Percentiles rank a stretch among this genome's conserved stretches.
These are phyloP conservation scores for Petrosia ficiformis DNA, from an alignment of 37 sponge, comb jelly and placozoan species.

Conservation along the genomic window DNA sequence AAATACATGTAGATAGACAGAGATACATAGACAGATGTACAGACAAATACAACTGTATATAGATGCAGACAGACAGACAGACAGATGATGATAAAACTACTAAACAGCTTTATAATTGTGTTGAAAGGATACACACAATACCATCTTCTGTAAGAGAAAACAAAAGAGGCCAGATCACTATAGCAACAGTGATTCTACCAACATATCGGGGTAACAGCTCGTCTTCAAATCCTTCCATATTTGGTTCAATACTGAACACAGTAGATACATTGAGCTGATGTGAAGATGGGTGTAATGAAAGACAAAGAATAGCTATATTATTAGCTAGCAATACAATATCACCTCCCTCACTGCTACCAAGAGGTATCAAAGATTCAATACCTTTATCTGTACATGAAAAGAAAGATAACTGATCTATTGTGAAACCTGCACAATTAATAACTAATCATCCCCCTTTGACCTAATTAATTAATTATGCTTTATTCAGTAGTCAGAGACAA, in stretches of 20 bases:
- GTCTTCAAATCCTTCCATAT: slow-evolving; percentile 4
- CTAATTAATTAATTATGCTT: too few relatives aligned
- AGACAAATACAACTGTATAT: too few relatives aligned
- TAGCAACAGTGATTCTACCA: slow-evolving; percentile 1
- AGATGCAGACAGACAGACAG: slow-evolving; percentile 8
- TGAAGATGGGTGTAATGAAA: not conserved
- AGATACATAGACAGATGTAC: too few relatives aligned
- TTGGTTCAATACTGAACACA: not conserved
- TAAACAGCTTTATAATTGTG: not conserved
- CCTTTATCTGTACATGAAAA: too few relatives aligned
- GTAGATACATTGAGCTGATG: not conserved
- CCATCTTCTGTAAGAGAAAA: slow-evolving; percentile 32
- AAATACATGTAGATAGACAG: too few relatives aligned
- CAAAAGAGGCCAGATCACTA: slow-evolving; percentile 28
- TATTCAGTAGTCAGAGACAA: too few relatives aligned
- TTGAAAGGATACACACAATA: slow-evolving; percentile 39
- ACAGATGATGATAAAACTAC: not conserved
- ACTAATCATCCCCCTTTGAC: too few relatives aligned
- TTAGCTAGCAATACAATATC: not conserved
- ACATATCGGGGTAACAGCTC: slow-evolving; percentile 3
- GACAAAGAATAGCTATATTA: not conserved
- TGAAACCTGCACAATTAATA: too few relatives aligned
- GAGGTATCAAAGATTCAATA: too few relatives aligned
- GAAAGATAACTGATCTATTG: too few relatives aligned
- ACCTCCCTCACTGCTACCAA: too few relatives aligned